Base-by-base conservation (phyloP, 2,113 vertebrate species). In the Orthonyx spaldingii region DNA sequence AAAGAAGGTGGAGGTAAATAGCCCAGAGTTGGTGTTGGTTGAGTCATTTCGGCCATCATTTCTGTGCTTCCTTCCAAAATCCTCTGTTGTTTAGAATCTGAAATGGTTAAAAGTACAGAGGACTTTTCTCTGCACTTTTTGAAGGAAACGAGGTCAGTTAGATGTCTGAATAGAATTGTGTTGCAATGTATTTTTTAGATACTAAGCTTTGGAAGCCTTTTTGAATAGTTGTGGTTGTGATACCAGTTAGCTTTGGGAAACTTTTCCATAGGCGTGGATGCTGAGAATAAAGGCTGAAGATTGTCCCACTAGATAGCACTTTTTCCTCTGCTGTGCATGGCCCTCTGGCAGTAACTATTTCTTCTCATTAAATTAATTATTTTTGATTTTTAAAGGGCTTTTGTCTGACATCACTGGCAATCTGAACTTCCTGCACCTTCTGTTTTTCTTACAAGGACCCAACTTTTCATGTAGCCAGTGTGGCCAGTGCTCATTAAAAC, bases 111-210 rank as follows among this genome's bases (percentile, higher is more conserved):
- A 95, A 84, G 78, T n/a, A 44, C 71, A 63, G 63, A 64, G 35
- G 30, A 27, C 75, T 84, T 77, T 20, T 86, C n/a, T 86, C 55
- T 77, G 71, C 20, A 37, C 63, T 63, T 84, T 92, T 70, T 59
- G 55, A 47, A 88, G 84, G 89, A 94, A 93, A 89, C 8, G 41
- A 95, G 93, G 92, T 93, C 87, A 88, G 11, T 91, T 77, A 86
- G 85, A 65, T 94, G 75, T 81, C 56, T 88, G 93, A 89, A 65
- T 50, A 90, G 90, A 84, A 60, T 28, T 84, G 95, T 77, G 69
- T 94, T 91, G 90, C 87, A 84, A 1, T 44, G 75, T 86, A 75
- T 21, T 26, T 86, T 94, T 90, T 87, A 80, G 87, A 70, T 88
- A 72, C 39, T 59, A 7, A 88, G 50, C 42, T 63, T 61, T 30